phyloP scores from a whole-genome alignment of 2,113 vertebrate genomes.

The Catagonus wagneri region DNA sequence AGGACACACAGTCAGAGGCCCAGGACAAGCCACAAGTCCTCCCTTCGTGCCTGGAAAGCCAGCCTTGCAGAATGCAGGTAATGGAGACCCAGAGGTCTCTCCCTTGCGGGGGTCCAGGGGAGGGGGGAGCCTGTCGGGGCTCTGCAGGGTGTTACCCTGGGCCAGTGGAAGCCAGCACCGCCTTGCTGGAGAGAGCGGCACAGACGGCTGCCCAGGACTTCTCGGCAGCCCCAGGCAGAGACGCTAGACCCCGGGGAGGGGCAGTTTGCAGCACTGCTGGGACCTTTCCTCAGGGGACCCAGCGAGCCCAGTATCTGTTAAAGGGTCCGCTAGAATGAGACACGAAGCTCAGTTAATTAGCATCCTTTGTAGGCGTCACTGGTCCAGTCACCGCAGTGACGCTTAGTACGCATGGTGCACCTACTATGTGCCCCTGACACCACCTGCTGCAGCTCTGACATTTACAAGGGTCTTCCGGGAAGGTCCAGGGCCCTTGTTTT shows the following conservation, averaged over 20 bases:
- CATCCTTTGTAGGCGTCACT: rapidly evolving
- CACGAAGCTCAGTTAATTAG: rapidly evolving
- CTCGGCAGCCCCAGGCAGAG: neutral
- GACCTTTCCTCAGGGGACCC: rapidly evolving
- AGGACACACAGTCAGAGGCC: neutral
- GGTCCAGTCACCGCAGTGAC: rapidly evolving
- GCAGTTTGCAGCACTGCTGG: rapidly evolving
- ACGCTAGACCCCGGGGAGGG: rapidly evolving
- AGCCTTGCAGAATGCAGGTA: rapidly evolving
- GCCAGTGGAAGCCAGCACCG: rapidly evolving
- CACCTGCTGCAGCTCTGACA: neutral
- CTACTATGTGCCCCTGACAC: rapidly evolving
- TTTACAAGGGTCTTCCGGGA: neutral
- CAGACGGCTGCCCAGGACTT: neutral
- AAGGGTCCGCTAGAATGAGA: rapidly evolving
- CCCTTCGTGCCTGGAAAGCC: rapidly evolving
- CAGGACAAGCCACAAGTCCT: neutral
- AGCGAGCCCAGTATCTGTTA: neutral
- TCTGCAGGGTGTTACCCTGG: rapidly evolving
- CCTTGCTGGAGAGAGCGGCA: rapidly evolving
- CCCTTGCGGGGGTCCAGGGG: neutral
- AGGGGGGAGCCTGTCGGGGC: rapidly evolving
- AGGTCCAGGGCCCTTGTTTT: too few relatives aligned
- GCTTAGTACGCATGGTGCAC: rapidly evolving
- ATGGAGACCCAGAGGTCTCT: too few relatives aligned